A percentile compares a stretch with the other conserved stretches of the same genome.
These are phyloP conservation scores for Ariolimax columbianus DNA, from an alignment of 2,888 invertebrate genomes.

Conservation along the genomic window DNA sequence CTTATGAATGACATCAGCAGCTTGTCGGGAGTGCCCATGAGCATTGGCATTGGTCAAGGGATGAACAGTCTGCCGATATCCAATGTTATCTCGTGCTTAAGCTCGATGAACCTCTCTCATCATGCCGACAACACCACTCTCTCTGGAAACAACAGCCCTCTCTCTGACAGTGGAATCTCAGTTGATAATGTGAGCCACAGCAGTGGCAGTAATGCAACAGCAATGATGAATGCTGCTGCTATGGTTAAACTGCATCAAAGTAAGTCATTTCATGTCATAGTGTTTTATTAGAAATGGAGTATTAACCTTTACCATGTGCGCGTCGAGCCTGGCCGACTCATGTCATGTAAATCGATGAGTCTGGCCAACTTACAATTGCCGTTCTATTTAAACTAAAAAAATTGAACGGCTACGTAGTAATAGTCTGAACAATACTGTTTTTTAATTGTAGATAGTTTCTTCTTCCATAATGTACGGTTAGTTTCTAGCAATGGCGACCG, in stretches of 20 bases:
- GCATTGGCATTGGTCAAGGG: slow-evolving; percentile 36
- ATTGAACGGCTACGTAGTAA: too few species aligned
- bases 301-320: too few species aligned
- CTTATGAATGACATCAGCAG: slow-evolving; percentile 39
- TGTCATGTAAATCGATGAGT: too few species aligned
- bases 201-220: slow-evolving; percentile 70
- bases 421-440: too few species aligned
- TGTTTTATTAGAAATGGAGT: neutral
- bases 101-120: slow-evolving; percentile 32
- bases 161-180: slow-evolving; percentile 79
- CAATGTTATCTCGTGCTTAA: slow-evolving; percentile 44
- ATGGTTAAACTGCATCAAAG: slow-evolving; percentile 85
- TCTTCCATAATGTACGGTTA: too few species aligned
- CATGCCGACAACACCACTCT: slow-evolving; percentile 57
- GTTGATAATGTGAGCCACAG: slow-evolving; percentile 76
- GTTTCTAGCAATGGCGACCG: too few species aligned
- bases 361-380: too few species aligned
- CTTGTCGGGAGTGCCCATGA: neutral
- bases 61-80: slow-evolving; percentile 40
- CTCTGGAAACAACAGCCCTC: slow-evolving; percentile 77
- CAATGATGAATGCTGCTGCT: slow-evolving; percentile 91
- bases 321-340: too few species aligned
- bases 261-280: neutral
- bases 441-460: too few species aligned
- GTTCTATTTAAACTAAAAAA: too few species aligned